These are phyloP conservation scores for Rhabdomys pumilio DNA, from an alignment of 2,797 vertebrate species.

Conservation along the genomic window DNA sequence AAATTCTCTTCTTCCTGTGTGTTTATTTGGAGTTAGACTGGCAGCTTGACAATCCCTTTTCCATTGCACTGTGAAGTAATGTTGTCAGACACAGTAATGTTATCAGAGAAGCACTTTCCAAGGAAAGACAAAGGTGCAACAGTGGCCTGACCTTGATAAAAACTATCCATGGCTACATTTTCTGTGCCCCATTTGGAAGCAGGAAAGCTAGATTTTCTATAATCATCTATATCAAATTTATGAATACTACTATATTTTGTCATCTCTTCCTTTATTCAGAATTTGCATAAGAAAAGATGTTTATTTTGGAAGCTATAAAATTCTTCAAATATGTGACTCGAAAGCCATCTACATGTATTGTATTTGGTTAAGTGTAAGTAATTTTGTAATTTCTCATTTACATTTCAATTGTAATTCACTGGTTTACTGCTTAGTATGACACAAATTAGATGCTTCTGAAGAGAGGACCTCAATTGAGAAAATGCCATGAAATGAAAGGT, in stretches of 20 bases:
- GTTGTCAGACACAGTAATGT: neutral
- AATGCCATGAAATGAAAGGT: neutral
- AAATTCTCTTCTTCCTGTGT: fast-evolving
- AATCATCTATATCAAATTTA: neutral
- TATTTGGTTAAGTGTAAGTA: neutral
- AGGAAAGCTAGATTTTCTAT: neutral
- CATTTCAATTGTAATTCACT: neutral
- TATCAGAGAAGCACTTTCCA: neutral
- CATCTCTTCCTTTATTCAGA: neutral
- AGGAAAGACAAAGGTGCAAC: neutral
- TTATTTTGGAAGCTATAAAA: neutral
- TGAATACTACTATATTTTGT: neutral
- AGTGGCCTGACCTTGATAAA: fast-evolving
- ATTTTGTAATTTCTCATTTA: neutral
- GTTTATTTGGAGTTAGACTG: neutral
- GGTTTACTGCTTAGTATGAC: neutral
- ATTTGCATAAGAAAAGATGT: neutral
- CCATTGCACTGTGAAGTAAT: neutral
- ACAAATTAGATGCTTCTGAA: neutral
- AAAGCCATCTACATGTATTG: neutral
- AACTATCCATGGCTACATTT: neutral
- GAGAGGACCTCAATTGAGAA: neutral
- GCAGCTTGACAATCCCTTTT: neutral
- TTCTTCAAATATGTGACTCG: neutral
- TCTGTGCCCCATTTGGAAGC: neutral